These are phyloP conservation scores for Monochamus saltuarius DNA, from an alignment of 1,140 invertebrate species.

Conservation along the genomic window DNA sequence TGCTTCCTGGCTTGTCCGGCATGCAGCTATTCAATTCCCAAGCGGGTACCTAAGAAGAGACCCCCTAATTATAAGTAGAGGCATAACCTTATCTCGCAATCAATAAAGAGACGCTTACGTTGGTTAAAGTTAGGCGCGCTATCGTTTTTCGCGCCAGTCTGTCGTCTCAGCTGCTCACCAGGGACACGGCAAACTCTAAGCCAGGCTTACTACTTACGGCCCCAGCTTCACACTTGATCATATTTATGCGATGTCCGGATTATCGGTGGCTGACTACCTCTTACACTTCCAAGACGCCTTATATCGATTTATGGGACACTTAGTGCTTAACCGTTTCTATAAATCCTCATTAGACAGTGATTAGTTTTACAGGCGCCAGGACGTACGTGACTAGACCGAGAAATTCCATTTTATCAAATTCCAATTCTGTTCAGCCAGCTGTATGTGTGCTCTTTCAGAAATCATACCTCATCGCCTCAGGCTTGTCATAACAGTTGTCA, in stretches of 20 bases:
- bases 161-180: slow-evolving; percentile 47
- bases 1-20: not conserved
- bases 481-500: no score
- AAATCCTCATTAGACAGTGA: slow-evolving; percentile 46
- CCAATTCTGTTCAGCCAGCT: no score
- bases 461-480: no score
- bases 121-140: slow-evolving; percentile 14
- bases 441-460: no score
- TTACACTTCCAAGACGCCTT: slow-evolving; percentile 48
- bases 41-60: not conserved
- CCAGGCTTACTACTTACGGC: slow-evolving; percentile 48
- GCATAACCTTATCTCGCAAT: slow-evolving; percentile 16
- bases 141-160: slow-evolving; percentile 41
- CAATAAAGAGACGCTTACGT: slow-evolving; percentile 23
- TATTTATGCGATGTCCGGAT: slow-evolving; percentile 56
- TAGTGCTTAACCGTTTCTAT: slow-evolving; percentile 45
- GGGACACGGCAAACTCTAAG: slow-evolving; percentile 48
- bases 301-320: slow-evolving; percentile 51
- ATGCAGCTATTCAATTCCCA: slow-evolving; percentile 6
- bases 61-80: slow-evolving; percentile 8
- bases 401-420: no score
- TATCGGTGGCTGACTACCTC: slow-evolving; percentile 49
- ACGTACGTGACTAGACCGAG: no score
- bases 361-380: slow-evolving; percentile 30
- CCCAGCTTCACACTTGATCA: slow-evolving; percentile 54